Percentiles rank a stretch among this genome's conserved stretches.
phyloP scores from a whole-genome alignment of 2,888 invertebrate species.

The Agapostemon virescens region DNA sequence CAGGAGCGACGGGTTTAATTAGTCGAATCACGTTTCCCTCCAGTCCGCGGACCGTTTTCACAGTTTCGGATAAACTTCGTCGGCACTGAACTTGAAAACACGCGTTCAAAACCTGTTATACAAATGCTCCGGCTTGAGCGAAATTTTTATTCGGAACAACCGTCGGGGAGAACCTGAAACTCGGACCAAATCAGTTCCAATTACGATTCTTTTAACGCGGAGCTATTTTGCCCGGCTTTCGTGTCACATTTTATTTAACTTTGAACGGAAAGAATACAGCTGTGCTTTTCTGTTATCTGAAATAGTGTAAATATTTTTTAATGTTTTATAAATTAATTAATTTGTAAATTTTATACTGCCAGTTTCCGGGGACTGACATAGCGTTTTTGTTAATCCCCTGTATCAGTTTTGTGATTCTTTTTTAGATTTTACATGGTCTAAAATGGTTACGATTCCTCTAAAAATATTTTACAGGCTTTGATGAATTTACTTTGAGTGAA shows the following conservation, averaged over 20 bases:
- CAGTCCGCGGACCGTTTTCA: conserved; percentile 38
- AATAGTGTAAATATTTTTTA: no score
- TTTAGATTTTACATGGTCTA: background rate
- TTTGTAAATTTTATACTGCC: no score
- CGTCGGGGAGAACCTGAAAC: background rate
- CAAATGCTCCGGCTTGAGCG: background rate
- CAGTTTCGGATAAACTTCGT: conserved; percentile 23
- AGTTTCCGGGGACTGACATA: no score
- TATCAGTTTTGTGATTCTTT: no score
- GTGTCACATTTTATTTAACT: no score
- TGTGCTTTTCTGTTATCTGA: no score
- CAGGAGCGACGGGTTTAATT: conserved; percentile 19
- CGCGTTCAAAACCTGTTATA: background rate
- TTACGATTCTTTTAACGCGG: no score
- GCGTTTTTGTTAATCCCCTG: no score
- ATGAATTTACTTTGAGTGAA: background rate
- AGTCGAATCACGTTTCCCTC: conserved; percentile 36
- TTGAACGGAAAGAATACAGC: no score
- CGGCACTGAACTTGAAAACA: conserved; percentile 1
- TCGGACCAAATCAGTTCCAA: background rate
- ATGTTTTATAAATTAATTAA: no score
- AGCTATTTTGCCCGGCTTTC: no score
- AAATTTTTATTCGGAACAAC: background rate
- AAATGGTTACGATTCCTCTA: background rate
- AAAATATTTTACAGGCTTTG: background rate